A percentile compares a stretch with the other conserved stretches of the same genome.
Conservation (phyloP, 2,113 vertebrate genomes). For the Pica pica region DNA sequence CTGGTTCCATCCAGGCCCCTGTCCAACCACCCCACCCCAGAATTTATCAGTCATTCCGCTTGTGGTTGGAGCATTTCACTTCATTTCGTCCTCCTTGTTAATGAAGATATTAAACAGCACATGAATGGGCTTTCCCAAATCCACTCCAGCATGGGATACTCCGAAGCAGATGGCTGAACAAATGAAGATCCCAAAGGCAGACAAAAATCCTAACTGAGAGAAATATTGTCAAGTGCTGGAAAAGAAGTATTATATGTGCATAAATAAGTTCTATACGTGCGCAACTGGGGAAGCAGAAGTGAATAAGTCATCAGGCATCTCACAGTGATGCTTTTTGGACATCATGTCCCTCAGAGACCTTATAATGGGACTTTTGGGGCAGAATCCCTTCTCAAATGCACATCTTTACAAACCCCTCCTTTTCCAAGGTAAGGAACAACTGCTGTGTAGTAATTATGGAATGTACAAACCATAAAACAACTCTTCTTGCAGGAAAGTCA, state of each 20-base stretch:
- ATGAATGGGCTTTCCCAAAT: background rate
- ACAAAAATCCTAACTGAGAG: background rate
- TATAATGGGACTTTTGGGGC: background rate
- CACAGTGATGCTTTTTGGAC: background rate
- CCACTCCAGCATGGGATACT: background rate
- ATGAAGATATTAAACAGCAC: background rate
- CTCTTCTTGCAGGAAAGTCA: background rate
- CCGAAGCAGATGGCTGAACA: background rate
- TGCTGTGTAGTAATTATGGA: background rate
- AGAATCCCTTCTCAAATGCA: background rate
- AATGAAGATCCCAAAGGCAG: background rate
- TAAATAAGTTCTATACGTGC: background rate
- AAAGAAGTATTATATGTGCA: background rate
- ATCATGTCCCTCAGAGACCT: background rate
- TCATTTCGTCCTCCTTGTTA: background rate
- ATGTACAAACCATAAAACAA: background rate
- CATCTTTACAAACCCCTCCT: background rate
- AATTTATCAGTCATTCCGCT: fast-evolving
- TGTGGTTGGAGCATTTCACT: background rate
- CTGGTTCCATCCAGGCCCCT: background rate
- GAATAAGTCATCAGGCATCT: background rate
- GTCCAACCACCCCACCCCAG: background rate
- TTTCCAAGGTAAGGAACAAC: background rate
- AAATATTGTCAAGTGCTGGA: background rate
- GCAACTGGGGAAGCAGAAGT: background rate